Evolutionary conservation across 2,797 vertebrate genomes (phyloP).

Genomic region (Acanthurus tractus): DNA sequence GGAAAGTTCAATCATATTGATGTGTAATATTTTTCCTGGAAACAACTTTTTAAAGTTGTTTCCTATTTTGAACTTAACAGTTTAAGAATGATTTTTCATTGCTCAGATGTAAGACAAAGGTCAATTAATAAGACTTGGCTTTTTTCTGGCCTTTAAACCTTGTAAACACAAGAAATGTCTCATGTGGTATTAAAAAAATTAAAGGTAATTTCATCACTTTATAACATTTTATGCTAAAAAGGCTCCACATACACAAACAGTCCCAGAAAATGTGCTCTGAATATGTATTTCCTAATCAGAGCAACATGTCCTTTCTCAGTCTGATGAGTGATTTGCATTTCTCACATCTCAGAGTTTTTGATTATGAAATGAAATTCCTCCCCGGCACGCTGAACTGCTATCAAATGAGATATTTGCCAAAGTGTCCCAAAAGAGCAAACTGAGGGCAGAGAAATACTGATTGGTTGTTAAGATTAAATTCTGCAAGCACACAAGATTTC

Average conservation of each 20-base stretch:
- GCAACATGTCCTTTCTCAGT: constrained; percentile 32
- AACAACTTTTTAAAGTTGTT: constrained; percentile 1
- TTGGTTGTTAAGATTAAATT: constrained; percentile 21
- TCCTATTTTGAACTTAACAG: too few species aligned
- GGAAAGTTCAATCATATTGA: constrained; percentile 34
- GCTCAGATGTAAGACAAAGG: not conserved
- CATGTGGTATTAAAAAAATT: constrained; percentile 4
- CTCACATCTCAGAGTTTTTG: constrained; percentile 59
- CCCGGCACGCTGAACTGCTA: constrained; percentile 56
- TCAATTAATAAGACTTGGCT: not conserved
- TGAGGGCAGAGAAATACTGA: constrained; percentile 42
- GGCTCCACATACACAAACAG: constrained; percentile 15
- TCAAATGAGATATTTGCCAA: constrained; percentile 66
- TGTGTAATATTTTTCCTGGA: constrained; percentile 18
- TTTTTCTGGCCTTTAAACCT: constrained; percentile 13
- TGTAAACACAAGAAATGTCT: constrained; percentile 24
- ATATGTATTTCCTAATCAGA: constrained; percentile 57
- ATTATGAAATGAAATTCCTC: constrained; percentile 65
- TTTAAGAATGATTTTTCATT: constrained; percentile 2
- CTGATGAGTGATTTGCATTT: constrained; percentile 68
- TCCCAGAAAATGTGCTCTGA: constrained; percentile 40
- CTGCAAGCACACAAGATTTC: constrained; percentile 15
- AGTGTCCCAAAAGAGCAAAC: constrained; percentile 60
- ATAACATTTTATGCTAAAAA: constrained; percentile 17
- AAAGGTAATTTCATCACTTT: constrained; percentile 10